Evolutionary conservation across 2,113 vertebrate species (phyloP), one percentile per base, ranked within the genome.

Genomic region (Lathamus discolor): DNA sequence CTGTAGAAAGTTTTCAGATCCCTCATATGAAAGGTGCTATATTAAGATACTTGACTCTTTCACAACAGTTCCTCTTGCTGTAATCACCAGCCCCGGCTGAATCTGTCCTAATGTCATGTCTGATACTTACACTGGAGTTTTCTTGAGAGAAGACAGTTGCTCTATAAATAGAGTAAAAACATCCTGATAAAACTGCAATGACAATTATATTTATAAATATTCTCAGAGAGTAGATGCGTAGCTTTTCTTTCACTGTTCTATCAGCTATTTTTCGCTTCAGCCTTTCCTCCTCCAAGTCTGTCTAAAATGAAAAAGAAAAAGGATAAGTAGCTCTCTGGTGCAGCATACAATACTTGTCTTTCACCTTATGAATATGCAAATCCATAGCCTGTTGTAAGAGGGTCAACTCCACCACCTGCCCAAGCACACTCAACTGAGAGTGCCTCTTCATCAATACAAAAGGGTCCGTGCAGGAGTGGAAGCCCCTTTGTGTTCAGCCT

Each of bases 91-190:
- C 57, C 52, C 43, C 2, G 0, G 62, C 0, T 46, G 35, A 59
- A 75, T 64, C 22, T 82, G 54, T 66, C 28, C 52, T 78, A 39
- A 39, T 10, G 24, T 67, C 17, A 59, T 13, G 25, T 49, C 70
- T 43, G 49, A 86, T 90, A 96, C 97, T 98, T 86, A 98, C 98
- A 6, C 7, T 95, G 25, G 97, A 97, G 55, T 97, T 97, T 68
- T 97, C 93, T 92, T 99, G 99, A 8, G 99, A 99, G 97, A 98
- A 98, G 90, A 97, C 93, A 49, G 99, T 99, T 72, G 98, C 99
- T 64, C n/a, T 57, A 84, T 99, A 99, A 94, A 99, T 99, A 68
- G 98, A 97, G 94, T 99, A 99, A 97, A 99, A 99, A 83, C 99
- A 99, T 7, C 87, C 97, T 1, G 92, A 97, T 83, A 99, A 95